These are phyloP conservation scores for Sylvia atricapilla DNA, from an alignment of 2,113 vertebrate genomes.

Conservation along the genomic window DNA sequence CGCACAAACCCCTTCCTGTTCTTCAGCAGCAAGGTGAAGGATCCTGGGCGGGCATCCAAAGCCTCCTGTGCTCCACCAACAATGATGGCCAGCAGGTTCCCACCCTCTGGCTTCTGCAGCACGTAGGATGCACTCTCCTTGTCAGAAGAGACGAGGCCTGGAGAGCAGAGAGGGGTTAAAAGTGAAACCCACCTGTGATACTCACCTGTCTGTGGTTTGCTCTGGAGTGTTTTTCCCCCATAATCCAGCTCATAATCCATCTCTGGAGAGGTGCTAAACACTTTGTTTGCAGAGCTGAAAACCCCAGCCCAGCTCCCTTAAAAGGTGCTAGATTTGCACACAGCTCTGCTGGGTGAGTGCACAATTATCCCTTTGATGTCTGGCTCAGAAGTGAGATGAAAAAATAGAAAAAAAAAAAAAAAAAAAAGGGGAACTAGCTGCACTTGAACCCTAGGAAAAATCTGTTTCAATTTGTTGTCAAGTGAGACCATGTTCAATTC, in stretches of 20 bases:
- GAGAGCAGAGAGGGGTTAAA: neutral
- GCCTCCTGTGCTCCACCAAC: conserved; percentile 88
- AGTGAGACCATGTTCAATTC: neutral
- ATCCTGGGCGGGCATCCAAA: conserved; percentile 84
- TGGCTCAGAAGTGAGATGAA: neutral
- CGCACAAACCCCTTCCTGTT: conserved; percentile 92
- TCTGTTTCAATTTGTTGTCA: neutral
- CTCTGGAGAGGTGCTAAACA: neutral
- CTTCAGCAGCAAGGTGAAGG: conserved; percentile 78
- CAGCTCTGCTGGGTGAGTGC: neutral
- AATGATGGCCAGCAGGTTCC: conserved; percentile 79
- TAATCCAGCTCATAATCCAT: neutral
- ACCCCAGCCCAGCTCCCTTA: neutral
- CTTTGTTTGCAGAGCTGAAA: neutral
- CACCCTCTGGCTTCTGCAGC: conserved; percentile 68
- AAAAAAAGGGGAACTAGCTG: neutral
- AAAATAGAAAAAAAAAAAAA: neutral
- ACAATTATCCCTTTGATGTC: neutral
- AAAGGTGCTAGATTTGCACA: neutral
- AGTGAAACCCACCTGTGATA: neutral
- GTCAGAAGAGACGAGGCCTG: conserved; percentile 86
- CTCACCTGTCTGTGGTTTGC: rapidly evolving
- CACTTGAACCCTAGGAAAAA: neutral
- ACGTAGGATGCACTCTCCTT: conserved; percentile 80
- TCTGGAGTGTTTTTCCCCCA: neutral